Conservation (phyloP, 1,140 invertebrate species). For the Thalassaphorura encarpata region DNA sequence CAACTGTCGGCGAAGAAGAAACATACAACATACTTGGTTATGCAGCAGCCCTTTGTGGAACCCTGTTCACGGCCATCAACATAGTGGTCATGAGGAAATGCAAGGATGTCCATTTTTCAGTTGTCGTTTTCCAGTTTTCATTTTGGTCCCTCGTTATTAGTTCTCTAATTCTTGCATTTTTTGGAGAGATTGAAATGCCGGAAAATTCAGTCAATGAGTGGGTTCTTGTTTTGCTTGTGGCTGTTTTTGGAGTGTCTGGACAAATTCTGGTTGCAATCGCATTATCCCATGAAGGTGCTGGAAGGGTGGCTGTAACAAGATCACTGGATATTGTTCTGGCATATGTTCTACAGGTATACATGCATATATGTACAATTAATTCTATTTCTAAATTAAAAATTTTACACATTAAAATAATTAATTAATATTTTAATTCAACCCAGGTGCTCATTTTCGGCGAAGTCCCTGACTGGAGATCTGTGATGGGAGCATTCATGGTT, state of each 20-base stretch:
- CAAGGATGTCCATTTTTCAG: conserved; percentile 43
- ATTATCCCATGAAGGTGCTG: conserved; percentile 44
- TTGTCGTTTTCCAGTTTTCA: conserved; percentile 43
- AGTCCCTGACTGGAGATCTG: conserved; percentile 40
- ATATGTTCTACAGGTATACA: conserved; percentile 40
- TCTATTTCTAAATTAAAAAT: background rate
- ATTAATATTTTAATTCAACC: background rate
- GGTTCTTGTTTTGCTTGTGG: conserved; percentile 35
- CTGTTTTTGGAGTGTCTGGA: conserved; percentile 40
- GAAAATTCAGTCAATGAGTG: conserved; percentile 34
- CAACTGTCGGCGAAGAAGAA: conserved; percentile 12
- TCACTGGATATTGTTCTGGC: conserved; percentile 45
- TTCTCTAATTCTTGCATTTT: conserved; percentile 18
- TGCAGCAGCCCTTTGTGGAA: conserved; percentile 41
- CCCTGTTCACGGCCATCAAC: conserved; percentile 44
- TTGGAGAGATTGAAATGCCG: conserved; percentile 33
- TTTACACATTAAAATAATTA: background rate
- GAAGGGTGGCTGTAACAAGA: conserved; percentile 44
- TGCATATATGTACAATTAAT: background rate
- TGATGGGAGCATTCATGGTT: conserved; percentile 41
- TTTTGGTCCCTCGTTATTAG: conserved; percentile 40
- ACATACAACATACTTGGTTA: conserved; percentile 42
- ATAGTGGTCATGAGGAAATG: conserved; percentile 46
- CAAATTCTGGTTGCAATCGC: conserved; percentile 44
- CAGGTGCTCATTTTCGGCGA: conserved; percentile 43